Conservation (phyloP, 2,797 vertebrate genomes). For the Sitta carolinensis region DNA sequence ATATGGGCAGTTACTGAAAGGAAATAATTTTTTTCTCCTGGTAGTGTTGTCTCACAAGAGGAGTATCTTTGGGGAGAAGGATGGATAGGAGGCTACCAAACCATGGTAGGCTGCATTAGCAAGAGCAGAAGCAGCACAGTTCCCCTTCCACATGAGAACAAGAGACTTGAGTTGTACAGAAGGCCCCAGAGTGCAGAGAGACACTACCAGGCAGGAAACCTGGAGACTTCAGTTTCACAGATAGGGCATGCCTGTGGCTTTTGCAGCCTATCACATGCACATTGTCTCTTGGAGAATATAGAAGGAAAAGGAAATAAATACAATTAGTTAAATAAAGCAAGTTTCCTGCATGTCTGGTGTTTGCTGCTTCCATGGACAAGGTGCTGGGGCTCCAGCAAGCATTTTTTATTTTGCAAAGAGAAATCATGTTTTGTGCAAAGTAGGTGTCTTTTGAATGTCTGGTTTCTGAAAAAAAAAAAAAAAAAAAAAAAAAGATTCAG, state of each 20-base stretch:
- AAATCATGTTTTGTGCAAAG: neutral
- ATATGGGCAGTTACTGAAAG: neutral
- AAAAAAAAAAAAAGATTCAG: neutral
- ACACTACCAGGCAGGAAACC: conserved; percentile 1
- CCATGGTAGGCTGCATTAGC: neutral
- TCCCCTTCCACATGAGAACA: neutral
- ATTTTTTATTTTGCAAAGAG: neutral
- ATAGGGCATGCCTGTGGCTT: neutral
- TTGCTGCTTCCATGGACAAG: neutral
- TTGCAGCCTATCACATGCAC: neutral
- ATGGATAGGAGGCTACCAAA: neutral
- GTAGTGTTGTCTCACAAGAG: neutral
- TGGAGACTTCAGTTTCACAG: neutral
- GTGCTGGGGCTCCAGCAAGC: neutral
- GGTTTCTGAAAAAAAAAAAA: neutral
- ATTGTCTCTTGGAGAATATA: neutral
- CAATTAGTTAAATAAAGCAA: conserved; percentile 9
- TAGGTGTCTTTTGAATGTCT: neutral
- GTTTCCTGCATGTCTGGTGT: neutral
- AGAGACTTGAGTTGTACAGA: neutral
- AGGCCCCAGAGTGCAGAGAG: neutral
- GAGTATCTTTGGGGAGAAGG: neutral
- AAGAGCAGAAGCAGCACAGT: neutral
- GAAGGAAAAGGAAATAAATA: neutral
- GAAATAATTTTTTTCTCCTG: neutral